phyloP scores from a whole-genome alignment of 1,140 invertebrate species.

The Drosophila eugracilis region DNA sequence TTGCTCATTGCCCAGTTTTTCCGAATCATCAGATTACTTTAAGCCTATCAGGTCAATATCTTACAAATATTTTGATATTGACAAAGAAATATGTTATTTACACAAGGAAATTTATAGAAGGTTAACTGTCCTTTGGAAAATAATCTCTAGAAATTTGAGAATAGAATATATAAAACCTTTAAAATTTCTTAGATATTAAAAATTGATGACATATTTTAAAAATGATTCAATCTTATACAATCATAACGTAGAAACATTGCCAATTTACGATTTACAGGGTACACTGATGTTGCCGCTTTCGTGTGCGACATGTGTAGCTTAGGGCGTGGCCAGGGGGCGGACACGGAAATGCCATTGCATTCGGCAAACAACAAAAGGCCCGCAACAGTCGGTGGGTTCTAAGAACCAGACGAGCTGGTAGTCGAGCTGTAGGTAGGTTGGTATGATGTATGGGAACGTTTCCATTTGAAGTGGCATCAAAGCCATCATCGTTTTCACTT shows the following conservation, averaged over 20 bases:
- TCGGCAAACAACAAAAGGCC: constrained; percentile 46
- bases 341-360: constrained; percentile 36
- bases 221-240: not conserved
- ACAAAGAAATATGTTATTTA: too few relatives aligned
- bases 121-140: too few relatives aligned
- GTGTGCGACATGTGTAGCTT: constrained; percentile 36
- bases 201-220: not conserved
- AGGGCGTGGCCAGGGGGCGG: constrained; percentile 18
- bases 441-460: constrained; percentile 58
- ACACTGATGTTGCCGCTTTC: constrained; percentile 18
- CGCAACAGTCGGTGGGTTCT: constrained; percentile 19
- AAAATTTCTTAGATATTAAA: not conserved
- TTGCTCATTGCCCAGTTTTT: too few relatives aligned
- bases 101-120: too few relatives aligned
- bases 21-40: too few relatives aligned
- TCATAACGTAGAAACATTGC: too few relatives aligned
- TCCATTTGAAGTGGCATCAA: constrained; percentile 69
- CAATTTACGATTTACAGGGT: constrained; percentile 4
- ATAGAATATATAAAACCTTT: too few relatives aligned
- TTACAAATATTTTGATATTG: too few relatives aligned
- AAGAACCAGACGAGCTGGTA: constrained; percentile 19
- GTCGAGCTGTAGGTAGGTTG: constrained; percentile 3
- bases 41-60: too few relatives aligned
- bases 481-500: constrained; percentile 50
- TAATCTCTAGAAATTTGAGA: too few relatives aligned